Evolutionary conservation across 2,113 vertebrate genomes (phyloP).

Genomic region (Pithys albifrons): DNA sequence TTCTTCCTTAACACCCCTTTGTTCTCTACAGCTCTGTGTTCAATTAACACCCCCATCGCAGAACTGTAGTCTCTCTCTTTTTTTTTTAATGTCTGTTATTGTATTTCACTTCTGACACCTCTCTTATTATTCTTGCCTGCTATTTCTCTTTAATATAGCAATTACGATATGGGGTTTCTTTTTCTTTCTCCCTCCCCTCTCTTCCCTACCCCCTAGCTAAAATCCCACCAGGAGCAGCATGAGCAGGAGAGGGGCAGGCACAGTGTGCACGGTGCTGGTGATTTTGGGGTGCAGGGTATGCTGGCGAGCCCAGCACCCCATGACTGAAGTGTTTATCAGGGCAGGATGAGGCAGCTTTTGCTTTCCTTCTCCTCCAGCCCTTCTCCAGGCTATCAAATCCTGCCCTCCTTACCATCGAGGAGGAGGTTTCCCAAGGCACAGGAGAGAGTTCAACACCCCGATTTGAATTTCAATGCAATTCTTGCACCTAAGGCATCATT

Average conservation of each 20-base stretch:
- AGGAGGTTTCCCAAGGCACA: neutral
- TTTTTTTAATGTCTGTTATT: slow-evolving; percentile 59
- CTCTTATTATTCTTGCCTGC: slow-evolving; percentile 61
- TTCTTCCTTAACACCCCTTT: slow-evolving; percentile 66
- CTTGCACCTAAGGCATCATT: slow-evolving; percentile 17
- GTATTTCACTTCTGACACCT: slow-evolving; percentile 68
- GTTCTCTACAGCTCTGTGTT: slow-evolving; percentile 69
- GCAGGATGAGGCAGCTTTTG: neutral
- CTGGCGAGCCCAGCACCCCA: neutral
- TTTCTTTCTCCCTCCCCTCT: neutral
- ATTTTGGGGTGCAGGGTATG: neutral
- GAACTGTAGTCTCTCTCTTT: slow-evolving; percentile 24
- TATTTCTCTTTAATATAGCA: slow-evolving; percentile 66
- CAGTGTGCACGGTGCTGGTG: fast-evolving
- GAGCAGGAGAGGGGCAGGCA: neutral
- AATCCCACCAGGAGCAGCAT: neutral
- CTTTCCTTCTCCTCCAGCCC: neutral
- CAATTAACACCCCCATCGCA: slow-evolving; percentile 67
- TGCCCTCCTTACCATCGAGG: neutral
- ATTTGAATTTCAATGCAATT: neutral
- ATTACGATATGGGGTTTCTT: slow-evolving; percentile 35
- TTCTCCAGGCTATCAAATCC: neutral
- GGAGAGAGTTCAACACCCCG: neutral
- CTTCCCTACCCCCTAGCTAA: neutral
- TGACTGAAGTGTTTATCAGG: neutral